Evolutionary conservation across 2,797 vertebrate genomes (phyloP).

Genomic region (Cephalopachus bancanus): DNA sequence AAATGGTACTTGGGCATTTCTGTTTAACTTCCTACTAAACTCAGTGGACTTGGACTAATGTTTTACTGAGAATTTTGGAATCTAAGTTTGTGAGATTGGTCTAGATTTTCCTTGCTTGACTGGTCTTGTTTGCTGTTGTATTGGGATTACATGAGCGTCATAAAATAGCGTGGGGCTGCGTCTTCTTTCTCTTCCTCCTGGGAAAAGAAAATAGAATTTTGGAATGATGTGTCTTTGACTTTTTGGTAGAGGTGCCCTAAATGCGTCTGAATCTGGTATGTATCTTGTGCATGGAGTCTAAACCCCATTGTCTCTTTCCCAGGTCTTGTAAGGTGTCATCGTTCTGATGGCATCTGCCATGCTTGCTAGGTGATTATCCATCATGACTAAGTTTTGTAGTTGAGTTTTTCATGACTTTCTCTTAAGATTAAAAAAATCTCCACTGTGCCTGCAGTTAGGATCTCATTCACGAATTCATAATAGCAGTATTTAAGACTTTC

Average conservation of each 20-base stretch:
- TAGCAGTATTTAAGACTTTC: not conserved
- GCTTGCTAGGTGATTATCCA: not conserved
- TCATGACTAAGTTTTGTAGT: slow-evolving; percentile 28
- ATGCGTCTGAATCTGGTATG: not conserved
- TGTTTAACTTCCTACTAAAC: not conserved
- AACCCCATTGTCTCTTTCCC: not conserved
- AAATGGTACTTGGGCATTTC: not conserved
- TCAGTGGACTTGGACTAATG: not conserved
- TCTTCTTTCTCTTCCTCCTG: not conserved
- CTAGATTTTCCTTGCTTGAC: not conserved
- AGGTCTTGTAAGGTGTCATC: not conserved
- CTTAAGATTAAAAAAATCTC: not conserved
- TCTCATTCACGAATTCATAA: not conserved
- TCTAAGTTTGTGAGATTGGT: not conserved
- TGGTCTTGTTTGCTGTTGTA: not conserved
- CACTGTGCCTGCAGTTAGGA: no score
- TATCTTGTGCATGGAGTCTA: not conserved
- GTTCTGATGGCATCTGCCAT: not conserved
- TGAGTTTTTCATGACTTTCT: not conserved
- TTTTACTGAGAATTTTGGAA: not conserved
- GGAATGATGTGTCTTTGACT: not conserved
- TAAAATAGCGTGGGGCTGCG: not conserved
- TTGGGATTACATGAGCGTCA: not conserved
- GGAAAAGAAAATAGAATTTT: slow-evolving; percentile 1
- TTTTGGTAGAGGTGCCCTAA: not conserved